These are phyloP conservation scores for Aphaenogaster floridana DNA, from an alignment of 1,140 invertebrate genomes.

Conservation along the genomic window DNA sequence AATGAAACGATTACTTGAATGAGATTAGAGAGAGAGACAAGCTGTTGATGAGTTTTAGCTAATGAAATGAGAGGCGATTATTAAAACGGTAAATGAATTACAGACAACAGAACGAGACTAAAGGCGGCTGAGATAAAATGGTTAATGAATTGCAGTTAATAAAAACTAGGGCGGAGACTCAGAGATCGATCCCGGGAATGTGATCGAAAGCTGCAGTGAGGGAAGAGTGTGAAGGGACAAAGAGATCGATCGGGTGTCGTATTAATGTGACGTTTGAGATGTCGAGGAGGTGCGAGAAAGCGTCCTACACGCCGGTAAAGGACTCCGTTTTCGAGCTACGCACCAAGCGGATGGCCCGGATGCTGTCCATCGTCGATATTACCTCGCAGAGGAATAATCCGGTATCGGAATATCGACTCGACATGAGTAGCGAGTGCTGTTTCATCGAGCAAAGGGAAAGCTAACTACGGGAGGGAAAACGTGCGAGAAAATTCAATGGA, in stretches of 20 bases:
- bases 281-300: slow-evolving; percentile 42
- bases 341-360: slow-evolving; percentile 78
- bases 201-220: slow-evolving; percentile 21
- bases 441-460: neutral
- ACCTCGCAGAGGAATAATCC: slow-evolving; percentile 73
- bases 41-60: slow-evolving; percentile 5
- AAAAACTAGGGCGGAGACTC: slow-evolving; percentile 3
- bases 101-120: neutral
- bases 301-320: slow-evolving; percentile 69
- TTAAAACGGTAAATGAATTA: slow-evolving; percentile 37
- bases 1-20: neutral
- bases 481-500: slow-evolving; percentile 26
- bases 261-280: slow-evolving; percentile 14
- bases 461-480: slow-evolving; percentile 12
- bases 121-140: neutral
- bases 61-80: neutral
- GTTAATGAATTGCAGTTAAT: slow-evolving; percentile 42
- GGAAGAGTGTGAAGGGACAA: slow-evolving; percentile 4
- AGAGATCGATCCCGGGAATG: neutral
- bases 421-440: neutral
- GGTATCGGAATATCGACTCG: slow-evolving; percentile 72
- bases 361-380: slow-evolving; percentile 84
- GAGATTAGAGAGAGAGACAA: neutral
- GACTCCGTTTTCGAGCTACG: slow-evolving; percentile 82
- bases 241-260: slow-evolving; percentile 4